These are phyloP conservation scores for Ailuropoda melanoleuca DNA, from an alignment of 2,113 vertebrate genomes.

Conservation along the genomic window DNA sequence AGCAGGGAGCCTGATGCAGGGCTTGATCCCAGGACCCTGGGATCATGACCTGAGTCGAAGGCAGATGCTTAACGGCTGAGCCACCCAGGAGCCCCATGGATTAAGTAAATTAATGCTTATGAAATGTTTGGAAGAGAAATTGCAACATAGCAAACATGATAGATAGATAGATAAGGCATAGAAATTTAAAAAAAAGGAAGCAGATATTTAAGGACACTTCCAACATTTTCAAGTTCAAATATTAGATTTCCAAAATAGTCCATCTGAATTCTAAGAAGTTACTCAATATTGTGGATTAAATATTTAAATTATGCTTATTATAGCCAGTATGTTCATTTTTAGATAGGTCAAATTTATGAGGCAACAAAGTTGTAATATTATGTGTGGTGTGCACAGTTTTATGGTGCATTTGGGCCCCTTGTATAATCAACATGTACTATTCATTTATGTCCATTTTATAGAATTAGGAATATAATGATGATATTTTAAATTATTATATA, in stretches of 20 bases:
- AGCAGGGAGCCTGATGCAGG: too few species aligned
- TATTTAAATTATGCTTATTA: conserved; percentile 47
- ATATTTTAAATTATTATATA: conserved; percentile 56
- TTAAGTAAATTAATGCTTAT: not conserved
- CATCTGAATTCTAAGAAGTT: conserved; percentile 13
- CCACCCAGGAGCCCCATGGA: too few species aligned
- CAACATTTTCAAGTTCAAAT: not conserved
- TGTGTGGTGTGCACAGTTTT: not conserved
- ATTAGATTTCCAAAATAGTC: not conserved
- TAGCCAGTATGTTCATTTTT: conserved; percentile 4
- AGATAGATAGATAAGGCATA: not conserved
- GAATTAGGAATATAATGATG: conserved; percentile 16
- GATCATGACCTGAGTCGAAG: too few species aligned
- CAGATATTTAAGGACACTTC: not conserved
- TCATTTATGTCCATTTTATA: conserved; percentile 52
- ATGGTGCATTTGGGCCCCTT: not conserved
- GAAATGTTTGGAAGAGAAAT: not conserved
- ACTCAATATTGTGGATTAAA: not conserved
- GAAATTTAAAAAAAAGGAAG: not conserved
- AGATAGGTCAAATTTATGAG: conserved; percentile 38
- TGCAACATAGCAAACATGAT: not conserved
- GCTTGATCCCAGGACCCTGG: too few species aligned
- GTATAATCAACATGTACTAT: not conserved
- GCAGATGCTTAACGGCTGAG: too few species aligned
- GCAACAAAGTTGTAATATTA: not conserved